These are phyloP conservation scores for Cataglyphis albicans DNA, from an alignment of 2,888 invertebrate species.

Conservation along the genomic window DNA sequence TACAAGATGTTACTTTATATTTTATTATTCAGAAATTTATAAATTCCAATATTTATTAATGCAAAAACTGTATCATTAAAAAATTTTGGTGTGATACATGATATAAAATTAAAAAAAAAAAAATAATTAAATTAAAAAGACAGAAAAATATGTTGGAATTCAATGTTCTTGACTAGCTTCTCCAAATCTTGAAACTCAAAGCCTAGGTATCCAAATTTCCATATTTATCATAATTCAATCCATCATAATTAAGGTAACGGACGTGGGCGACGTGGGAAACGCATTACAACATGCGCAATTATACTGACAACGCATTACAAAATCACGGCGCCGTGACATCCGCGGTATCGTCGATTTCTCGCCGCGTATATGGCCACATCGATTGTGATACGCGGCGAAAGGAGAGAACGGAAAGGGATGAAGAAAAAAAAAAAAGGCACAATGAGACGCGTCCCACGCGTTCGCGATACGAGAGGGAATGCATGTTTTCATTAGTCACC, in stretches of 20 bases:
- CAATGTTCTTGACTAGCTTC: neutral
- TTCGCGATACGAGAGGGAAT: conserved; percentile 73
- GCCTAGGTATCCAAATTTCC: conserved; percentile 5
- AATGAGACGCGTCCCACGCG: conserved; percentile 48
- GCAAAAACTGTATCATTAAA: neutral
- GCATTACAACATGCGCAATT: conserved; percentile 22
- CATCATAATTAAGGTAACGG: conserved; percentile 39
- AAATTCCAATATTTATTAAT: neutral
- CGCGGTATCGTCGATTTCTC: conserved; percentile 44
- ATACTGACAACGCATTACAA: conserved; percentile 37
- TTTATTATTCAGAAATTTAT: neutral
- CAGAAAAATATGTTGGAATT: neutral
- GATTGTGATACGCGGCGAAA: conserved; percentile 48
- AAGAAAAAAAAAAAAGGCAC: conserved; percentile 2
- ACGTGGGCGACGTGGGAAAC: conserved; percentile 40
- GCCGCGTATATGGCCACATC: conserved; percentile 30
- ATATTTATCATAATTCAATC: conserved; percentile 5
- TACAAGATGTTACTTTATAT: neutral
- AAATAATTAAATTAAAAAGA: neutral
- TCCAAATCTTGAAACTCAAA: neutral
- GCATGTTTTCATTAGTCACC: conserved; percentile 76
- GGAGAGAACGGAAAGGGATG: neutral
- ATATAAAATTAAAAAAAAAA: neutral
- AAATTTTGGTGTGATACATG: neutral
- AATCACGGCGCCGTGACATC: conserved; percentile 40